Base-by-base conservation (phyloP, 2,888 invertebrate genomes). In the Campoplex nolae region DNA sequence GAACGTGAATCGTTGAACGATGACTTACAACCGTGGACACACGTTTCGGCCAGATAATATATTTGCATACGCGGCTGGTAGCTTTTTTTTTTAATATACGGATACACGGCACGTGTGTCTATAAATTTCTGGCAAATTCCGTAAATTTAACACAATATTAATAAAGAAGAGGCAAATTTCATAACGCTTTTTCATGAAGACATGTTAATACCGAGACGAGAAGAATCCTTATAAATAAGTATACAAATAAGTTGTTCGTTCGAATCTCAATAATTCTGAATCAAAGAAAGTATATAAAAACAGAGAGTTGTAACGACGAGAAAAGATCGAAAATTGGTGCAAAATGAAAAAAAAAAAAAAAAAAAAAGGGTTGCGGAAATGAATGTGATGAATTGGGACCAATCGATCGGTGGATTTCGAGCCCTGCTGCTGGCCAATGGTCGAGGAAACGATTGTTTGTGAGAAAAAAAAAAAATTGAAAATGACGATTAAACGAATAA, bases 1-100 rank as follows among this genome's bases (percentile, higher is more conserved):
- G 65, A 84, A 42, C 77, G 28, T 42, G 84, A 84, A 84, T 86
- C 84, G 81, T 80, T 78, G 86, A 51, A 70, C 80, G 86, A 86
- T 86, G 84, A 86, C 81, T 86, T 86, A 86, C 68, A 51, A 65
- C 70, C 54, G 42, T 65, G 76, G 45, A 9, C 76, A 9, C 76
- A 85, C 65, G 75, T 77, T 78, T 65, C 56, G 51, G 32, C 68
- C 70, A 48, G 70, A 45, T 83, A 13, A 51, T 75, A 73, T 54
- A 75, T 74, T 62, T 62, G 32, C 62, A 62, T 62, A n/a, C 2
- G 32, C 32, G 16, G 0, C 32, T n/a, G 58, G 28, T 79, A 23
- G 13, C 3, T 51, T 45, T 9, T 9, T 45, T 45, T 45, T 45
- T 45, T 45, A 1, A n/a, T 45, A 45, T 65, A 18, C 32, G 2